Percentiles rank a stretch among this genome's conserved stretches.
phyloP scores from a whole-genome alignment of 2,797 vertebrate species.

The Enteromius radiatus region DNA sequence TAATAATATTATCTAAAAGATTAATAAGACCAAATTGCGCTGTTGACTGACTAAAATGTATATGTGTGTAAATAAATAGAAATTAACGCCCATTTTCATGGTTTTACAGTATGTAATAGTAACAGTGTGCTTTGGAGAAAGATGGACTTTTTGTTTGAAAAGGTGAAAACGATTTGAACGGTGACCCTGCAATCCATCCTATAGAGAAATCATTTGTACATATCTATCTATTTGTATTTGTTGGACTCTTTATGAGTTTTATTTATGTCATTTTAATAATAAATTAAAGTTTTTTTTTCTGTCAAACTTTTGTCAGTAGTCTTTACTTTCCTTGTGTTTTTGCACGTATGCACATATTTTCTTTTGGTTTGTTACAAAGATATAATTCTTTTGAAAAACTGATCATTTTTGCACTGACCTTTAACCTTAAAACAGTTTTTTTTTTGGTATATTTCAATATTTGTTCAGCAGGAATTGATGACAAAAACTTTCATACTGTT shows the following conservation, averaged over 20 bases:
- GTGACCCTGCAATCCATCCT: constrained; percentile 15
- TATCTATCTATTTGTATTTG: constrained; percentile 81
- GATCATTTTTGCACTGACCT: neutral
- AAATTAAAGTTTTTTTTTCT: constrained; percentile 75
- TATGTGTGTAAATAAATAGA: constrained; percentile 82
- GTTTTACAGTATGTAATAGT: constrained; percentile 67
- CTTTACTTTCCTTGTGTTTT: constrained; percentile 9
- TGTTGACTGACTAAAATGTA: constrained; percentile 74
- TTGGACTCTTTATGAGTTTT: constrained; percentile 75
- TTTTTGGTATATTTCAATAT: too few relatives aligned
- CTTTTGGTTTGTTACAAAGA: neutral
- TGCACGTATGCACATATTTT: neutral
- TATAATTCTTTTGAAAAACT: neutral
- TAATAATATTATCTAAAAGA: constrained; percentile 53
- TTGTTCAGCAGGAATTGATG: neutral
- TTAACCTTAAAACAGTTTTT: neutral
- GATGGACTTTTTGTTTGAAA: constrained; percentile 30
- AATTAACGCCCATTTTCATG: constrained; percentile 72
- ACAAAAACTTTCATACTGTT: neutral
- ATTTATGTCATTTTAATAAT: constrained; percentile 87
- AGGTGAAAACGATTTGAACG: neutral
- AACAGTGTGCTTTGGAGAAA: constrained; percentile 64
- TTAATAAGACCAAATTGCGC: constrained; percentile 54
- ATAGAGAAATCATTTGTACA: constrained; percentile 71
- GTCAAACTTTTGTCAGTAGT: constrained; percentile 17